Evolutionary conservation across 1,140 invertebrate genomes (phyloP), one percentile per base, ranked within the genome.

Genomic region (Drosophila novamexicana): DNA sequence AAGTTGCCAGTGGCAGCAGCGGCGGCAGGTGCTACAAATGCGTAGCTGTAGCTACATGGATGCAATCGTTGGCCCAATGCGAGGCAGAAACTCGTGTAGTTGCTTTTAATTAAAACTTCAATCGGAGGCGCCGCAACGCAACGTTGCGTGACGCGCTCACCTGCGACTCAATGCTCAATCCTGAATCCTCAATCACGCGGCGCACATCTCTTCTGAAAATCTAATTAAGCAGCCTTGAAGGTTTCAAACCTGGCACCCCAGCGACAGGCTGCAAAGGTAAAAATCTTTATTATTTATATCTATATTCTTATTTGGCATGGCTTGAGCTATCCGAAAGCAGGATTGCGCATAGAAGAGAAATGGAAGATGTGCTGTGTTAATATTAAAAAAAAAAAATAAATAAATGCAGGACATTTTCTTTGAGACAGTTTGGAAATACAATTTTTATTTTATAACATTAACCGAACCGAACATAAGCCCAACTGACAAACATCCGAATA

Each of bases 41-140:
- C 69, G 50, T 50, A 22, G 22, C 22, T 22, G 34, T 12, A 34
- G 47, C 45, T 39, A 10, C 53, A 32, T 36, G 49, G 22, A 39
- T 53, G 66, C 66, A 79, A 66, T 76, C 56, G 76, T 65, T 70
- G 67, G 80, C 40, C 61, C 58, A 58, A 54, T 80, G 44, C 54
- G 47, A 56, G 37, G 53, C 53, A 52, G 47, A 3, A 14, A 36
- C 14, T 34, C 52, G 49, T 62, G 53, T 71, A 78, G 75, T 68
- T 85, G 77, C 70, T 81, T 79, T 81, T 85, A 85, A 81, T 85
- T 86, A 85, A 85, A 86, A 85, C 81, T 85, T 78, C 67, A 78
- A 72, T 85, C 63, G 54, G 50, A 68, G 39, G 42, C 56, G 34
- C 22, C 34, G 44, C 40, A 12, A 32, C 44, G 36, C 22, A 22